phyloP scores from a whole-genome alignment of 1,140 invertebrate genomes.

The Psix sp. region DNA sequence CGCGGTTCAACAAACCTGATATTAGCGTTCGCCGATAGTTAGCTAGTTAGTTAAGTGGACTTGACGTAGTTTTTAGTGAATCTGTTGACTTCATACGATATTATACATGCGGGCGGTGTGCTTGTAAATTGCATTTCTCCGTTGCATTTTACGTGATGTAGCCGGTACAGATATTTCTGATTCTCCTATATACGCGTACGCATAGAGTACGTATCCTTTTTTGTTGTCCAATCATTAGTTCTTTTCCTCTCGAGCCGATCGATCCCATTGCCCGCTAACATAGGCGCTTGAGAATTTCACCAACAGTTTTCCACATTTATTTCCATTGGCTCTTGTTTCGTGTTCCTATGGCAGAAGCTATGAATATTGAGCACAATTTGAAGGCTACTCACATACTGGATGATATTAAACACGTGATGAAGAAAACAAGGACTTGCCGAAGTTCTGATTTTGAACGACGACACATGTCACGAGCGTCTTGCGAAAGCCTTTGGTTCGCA shows the following conservation, averaged over 20 bases:
- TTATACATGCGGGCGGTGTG: conserved; percentile 49
- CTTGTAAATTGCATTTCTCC: conserved; percentile 56
- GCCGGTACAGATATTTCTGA: conserved; percentile 38
- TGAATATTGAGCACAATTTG: conserved; percentile 35
- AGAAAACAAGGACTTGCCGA: conserved; percentile 6
- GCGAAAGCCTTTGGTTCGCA: neutral
- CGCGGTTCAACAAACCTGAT: conserved; percentile 49
- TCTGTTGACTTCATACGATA: conserved; percentile 65
- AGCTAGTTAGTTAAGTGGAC: conserved; percentile 64
- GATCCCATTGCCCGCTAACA: conserved; percentile 47
- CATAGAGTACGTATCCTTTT: conserved; percentile 11
- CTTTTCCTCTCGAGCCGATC: conserved; percentile 31
- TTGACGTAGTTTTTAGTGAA: conserved; percentile 68
- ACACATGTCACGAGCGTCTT: neutral
- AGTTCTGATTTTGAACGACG: conserved; percentile 12
- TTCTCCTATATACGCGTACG: conserved; percentile 18
- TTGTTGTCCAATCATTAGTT: conserved; percentile 14
- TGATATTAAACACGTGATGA: conserved; percentile 6
- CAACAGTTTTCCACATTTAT: conserved; percentile 47
- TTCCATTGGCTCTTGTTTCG: conserved; percentile 32
- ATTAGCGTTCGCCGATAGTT: conserved; percentile 60
- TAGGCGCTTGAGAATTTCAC: conserved; percentile 33
- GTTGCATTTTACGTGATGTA: conserved; percentile 42
- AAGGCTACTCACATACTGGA: conserved; percentile 26
- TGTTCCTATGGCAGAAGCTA: conserved; percentile 27